Evolutionary conservation across 2,888 invertebrate genomes (phyloP).

Genomic region (Callimorpha dominula): DNA sequence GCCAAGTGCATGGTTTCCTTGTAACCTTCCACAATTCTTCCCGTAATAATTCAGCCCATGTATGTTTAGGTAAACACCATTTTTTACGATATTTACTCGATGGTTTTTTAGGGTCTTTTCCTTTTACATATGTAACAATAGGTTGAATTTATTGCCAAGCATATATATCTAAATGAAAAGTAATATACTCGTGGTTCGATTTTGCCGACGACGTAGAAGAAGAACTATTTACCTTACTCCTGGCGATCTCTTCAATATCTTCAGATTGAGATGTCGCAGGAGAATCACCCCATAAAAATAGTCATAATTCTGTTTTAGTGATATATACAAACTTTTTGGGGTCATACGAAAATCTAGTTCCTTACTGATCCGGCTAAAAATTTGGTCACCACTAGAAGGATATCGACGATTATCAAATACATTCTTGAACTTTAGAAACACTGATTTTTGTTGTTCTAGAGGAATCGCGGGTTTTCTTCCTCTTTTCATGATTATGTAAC

Average conservation of each 20-base stretch:
- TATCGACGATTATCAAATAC: slow-evolving; percentile 4
- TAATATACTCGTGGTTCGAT: slow-evolving; percentile 11
- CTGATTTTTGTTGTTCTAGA: slow-evolving; percentile 10
- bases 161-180: slow-evolving; percentile 3
- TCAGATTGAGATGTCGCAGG: slow-evolving; percentile 8
- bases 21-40: slow-evolving; percentile 13
- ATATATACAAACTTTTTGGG: slow-evolving; percentile 5
- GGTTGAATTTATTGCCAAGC: slow-evolving; percentile 11
- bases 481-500: slow-evolving; percentile 11
- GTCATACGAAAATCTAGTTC: slow-evolving; percentile 8
- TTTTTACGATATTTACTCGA: slow-evolving; percentile 7
- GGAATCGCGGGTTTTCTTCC: slow-evolving; percentile 9
- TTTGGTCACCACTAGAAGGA: slow-evolving; percentile 4
- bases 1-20: slow-evolving; percentile 8
- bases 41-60: too few relatives aligned
- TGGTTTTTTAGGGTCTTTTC: slow-evolving; percentile 10
- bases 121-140: slow-evolving; percentile 12
- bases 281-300: slow-evolving; percentile 10
- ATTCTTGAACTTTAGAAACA: slow-evolving; percentile 8
- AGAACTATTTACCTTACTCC: slow-evolving; percentile 6
- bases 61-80: too few relatives aligned
- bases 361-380: slow-evolving; percentile 6
- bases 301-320: slow-evolving; percentile 12
- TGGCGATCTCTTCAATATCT: slow-evolving; percentile 12
- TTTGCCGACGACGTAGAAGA: slow-evolving; percentile 5